A percentile compares a stretch with the other conserved stretches of the same genome.
phyloP scores from a whole-genome alignment of 2,888 invertebrate genomes.

The Synanthedon tipuliformis region DNA sequence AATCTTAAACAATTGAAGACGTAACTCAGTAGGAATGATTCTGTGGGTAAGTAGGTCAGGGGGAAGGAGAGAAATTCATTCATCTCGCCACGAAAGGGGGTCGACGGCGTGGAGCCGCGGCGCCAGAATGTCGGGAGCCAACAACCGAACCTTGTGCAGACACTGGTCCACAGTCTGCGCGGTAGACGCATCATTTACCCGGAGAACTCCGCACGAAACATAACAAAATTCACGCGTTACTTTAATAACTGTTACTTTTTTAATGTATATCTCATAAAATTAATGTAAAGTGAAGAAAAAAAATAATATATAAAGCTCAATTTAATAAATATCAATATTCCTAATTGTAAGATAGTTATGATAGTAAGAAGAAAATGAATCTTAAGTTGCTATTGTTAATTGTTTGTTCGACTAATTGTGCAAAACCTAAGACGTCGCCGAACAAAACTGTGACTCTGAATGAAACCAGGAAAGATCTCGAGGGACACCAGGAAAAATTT shows the following conservation, averaged over 20 bases:
- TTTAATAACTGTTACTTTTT: too few relatives aligned
- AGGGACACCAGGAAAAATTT: conserved; percentile 33
- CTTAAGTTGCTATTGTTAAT: background rate
- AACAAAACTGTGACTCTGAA: conserved; percentile 11
- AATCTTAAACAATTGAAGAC: too few relatives aligned
- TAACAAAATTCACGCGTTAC: too few relatives aligned
- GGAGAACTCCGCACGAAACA: too few relatives aligned
- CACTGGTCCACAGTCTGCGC: background rate
- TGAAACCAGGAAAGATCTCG: conserved; percentile 37
- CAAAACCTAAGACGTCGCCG: background rate
- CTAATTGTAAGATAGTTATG: too few relatives aligned
- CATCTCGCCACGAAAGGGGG: conserved; percentile 4
- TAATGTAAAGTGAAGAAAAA: too few relatives aligned
- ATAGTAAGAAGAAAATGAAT: background rate
- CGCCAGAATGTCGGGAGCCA: conserved; percentile 17
- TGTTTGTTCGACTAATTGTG: conserved; percentile 1
- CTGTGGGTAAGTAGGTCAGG: background rate
- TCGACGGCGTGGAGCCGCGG: conserved; percentile 11
- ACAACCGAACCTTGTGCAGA: background rate
- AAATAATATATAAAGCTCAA: too few relatives aligned
- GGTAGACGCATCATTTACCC: background rate
- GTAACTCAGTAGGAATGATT: background rate
- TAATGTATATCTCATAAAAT: too few relatives aligned
- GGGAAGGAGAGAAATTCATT: background rate
- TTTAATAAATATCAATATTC: too few relatives aligned